phyloP scores from a whole-genome alignment of 2,797 vertebrate species.

The Botia kubotai region DNA sequence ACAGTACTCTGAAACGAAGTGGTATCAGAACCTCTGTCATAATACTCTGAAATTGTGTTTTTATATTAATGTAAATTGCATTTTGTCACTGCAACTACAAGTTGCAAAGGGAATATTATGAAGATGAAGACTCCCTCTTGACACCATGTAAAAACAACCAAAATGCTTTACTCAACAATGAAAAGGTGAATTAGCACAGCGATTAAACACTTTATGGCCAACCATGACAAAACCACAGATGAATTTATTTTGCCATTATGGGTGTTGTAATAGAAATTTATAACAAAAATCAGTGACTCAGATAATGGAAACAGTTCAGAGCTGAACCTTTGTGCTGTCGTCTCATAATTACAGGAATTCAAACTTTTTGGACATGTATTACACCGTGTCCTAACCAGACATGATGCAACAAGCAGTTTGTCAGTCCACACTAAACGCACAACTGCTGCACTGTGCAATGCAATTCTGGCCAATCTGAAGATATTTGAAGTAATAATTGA shows the following conservation, averaged over 20 bases:
- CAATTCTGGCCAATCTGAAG: neutral
- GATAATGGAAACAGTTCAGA: neutral
- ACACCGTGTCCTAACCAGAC: neutral
- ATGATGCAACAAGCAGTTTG: neutral
- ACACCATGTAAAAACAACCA: neutral
- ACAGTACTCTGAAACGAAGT: constrained; percentile 81
- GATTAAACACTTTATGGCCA: neutral
- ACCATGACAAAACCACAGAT: neutral
- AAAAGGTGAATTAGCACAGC: neutral
- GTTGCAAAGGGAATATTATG: too few relatives aligned
- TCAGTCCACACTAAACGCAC: too few relatives aligned
- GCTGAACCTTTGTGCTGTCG: neutral
- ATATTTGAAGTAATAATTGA: neutral
- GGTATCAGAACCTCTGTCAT: neutral
- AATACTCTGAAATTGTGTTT: neutral
- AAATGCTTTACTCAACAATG: neutral
- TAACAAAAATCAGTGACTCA: neutral
- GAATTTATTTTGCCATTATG: neutral
- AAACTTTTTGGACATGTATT: neutral
- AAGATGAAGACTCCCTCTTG: too few relatives aligned
- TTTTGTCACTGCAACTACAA: too few relatives aligned
- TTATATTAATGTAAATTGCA: too few relatives aligned
- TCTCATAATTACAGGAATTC: neutral
- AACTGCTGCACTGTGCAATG: neutral
- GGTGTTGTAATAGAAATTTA: neutral